These are phyloP conservation scores for Machimus atricapillus DNA, from an alignment of 2,888 invertebrate genomes.

Conservation along the genomic window DNA sequence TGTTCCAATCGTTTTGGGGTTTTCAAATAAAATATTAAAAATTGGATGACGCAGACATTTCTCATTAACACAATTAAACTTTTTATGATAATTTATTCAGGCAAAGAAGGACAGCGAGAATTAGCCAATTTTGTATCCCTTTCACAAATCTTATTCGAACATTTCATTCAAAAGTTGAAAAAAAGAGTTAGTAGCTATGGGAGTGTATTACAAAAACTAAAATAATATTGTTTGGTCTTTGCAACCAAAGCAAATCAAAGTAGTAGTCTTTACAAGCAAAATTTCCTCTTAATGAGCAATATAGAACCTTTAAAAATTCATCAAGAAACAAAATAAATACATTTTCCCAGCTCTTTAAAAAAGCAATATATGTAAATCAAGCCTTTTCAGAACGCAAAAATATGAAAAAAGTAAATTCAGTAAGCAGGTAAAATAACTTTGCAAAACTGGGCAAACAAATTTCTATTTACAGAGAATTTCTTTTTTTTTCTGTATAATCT, in stretches of 20 bases:
- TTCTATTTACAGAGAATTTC: background rate
- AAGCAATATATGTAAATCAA: background rate
- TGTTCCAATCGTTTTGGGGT: no score
- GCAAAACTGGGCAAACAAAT: background rate
- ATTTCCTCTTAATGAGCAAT: background rate
- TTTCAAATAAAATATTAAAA: no score
- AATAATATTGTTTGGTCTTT: background rate
- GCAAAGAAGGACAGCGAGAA: no score
- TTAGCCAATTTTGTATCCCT: background rate
- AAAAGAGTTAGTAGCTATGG: background rate
- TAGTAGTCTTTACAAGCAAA: background rate
- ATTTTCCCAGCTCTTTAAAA: background rate
- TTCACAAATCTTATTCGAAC: background rate
- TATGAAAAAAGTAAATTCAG: background rate
- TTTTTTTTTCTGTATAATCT: background rate
- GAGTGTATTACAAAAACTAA: background rate
- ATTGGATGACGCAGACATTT: no score
- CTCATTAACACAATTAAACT: no score
- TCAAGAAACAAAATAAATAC: background rate
- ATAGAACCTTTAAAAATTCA: slow-evolving; percentile 5
- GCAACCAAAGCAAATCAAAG: background rate
- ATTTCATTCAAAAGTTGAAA: background rate
- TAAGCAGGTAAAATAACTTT: background rate
- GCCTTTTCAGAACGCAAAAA: background rate
- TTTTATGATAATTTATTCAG: no score